Evolutionary conservation across 2,797 vertebrate genomes (phyloP).

Genomic region (Notolepis coatsorum): DNA sequence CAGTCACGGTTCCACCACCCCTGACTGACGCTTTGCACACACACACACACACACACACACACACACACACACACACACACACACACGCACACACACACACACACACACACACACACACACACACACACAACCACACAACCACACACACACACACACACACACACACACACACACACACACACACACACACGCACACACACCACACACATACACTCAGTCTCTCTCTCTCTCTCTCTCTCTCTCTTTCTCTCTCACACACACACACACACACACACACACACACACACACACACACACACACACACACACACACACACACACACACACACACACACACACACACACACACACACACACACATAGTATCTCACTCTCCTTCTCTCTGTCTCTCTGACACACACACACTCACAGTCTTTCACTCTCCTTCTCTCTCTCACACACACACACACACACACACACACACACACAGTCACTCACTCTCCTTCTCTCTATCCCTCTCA

Average conservation of each 20-base stretch:
- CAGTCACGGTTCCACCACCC: constrained; percentile 38
- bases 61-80: neutral
- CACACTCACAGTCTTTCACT: neutral
- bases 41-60: neutral
- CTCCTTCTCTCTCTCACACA: neutral
- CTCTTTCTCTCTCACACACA: no score
- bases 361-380: no score
- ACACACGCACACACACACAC: neutral
- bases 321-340: constrained; percentile 1
- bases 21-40: neutral
- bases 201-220: neutral
- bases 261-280: neutral
- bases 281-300: constrained; percentile 2
- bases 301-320: neutral
- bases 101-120: neutral
- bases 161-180: neutral
- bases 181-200: neutral
- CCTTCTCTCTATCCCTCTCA: no score
- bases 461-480: no score
- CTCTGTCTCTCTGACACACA: no score
- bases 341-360: neutral
- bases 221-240: no score
- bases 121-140: neutral
- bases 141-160: constrained; percentile 9
- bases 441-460: neutral